Conservation (phyloP, 2,797 vertebrate species). For the Decapterus maruadsi region DNA sequence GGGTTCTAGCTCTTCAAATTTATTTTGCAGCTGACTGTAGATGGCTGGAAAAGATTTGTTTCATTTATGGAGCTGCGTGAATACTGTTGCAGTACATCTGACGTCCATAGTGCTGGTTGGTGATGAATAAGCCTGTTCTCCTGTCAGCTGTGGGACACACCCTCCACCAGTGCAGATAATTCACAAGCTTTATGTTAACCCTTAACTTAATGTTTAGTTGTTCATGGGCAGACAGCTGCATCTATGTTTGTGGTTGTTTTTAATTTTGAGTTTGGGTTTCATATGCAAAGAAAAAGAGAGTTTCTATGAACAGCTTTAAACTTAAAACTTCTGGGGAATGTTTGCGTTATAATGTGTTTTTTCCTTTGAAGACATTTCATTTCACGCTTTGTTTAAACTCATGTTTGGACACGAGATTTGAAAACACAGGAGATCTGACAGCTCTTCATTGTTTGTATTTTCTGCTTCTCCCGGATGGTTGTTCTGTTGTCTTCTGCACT, state of each 20-base stretch:
- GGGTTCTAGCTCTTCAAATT: slow-evolving; percentile 6
- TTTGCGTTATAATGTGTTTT: not conserved
- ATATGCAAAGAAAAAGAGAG: not conserved
- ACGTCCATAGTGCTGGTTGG: slow-evolving; percentile 7
- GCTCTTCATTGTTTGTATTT: not conserved
- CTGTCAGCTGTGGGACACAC: slow-evolving; percentile 16
- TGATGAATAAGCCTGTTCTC: slow-evolving; percentile 32
- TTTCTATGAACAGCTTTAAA: not conserved
- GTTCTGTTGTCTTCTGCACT: not conserved
- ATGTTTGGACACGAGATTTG: not conserved
- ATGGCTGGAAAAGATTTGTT: slow-evolving; percentile 14
- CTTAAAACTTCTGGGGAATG: not conserved
- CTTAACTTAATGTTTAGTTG: not conserved
- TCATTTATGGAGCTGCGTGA: slow-evolving; percentile 8
- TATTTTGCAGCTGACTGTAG: slow-evolving; percentile 11
- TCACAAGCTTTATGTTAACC: slow-evolving; percentile 3
- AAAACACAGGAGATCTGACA: not conserved
- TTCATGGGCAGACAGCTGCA: not conserved
- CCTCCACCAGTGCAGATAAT: not conserved
- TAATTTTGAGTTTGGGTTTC: not conserved
- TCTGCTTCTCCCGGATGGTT: not conserved
- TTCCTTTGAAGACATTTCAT: not conserved
- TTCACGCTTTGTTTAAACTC: slow-evolving; percentile 1
- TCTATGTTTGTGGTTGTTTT: slow-evolving; percentile 1
- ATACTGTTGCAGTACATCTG: slow-evolving; percentile 11